phyloP scores from a whole-genome alignment of 2,797 vertebrate species.

The Acropternis orthonyx region DNA sequence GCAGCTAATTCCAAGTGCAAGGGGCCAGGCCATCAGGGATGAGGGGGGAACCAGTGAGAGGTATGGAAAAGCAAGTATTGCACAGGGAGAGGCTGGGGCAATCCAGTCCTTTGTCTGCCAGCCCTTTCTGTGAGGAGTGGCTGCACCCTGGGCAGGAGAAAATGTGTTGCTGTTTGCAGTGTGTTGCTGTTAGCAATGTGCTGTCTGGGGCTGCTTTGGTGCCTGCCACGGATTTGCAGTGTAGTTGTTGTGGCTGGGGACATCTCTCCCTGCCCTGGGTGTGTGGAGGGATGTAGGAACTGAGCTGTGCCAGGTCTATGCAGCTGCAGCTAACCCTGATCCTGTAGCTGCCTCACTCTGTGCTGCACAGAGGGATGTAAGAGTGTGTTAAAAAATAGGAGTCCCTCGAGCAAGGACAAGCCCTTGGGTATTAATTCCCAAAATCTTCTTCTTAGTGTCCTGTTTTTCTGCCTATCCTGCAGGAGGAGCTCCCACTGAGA shows the following conservation, averaged over 20 bases:
- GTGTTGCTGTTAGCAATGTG: not conserved
- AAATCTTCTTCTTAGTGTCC: not conserved
- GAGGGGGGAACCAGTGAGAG: not conserved
- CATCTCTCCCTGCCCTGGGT: not conserved
- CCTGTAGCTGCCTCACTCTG: not conserved
- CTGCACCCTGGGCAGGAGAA: not conserved
- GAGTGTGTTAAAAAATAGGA: not conserved
- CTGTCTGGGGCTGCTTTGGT: fast-evolving
- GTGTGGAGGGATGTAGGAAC: not conserved
- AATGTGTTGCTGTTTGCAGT: fast-evolving
- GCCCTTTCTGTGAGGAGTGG: not conserved
- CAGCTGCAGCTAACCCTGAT: not conserved
- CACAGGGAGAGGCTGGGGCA: not conserved
- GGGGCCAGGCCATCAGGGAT: not conserved
- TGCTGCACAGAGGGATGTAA: not conserved
- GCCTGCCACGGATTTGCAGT: not conserved
- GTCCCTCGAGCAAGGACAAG: not conserved
- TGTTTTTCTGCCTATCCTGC: not conserved
- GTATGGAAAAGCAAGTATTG: not conserved
- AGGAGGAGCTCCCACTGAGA: not conserved
- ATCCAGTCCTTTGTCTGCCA: not conserved
- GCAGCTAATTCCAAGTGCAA: not conserved
- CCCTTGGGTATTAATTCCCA: not conserved
- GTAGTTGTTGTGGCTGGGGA: not conserved
- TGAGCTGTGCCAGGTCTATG: not conserved